These are phyloP conservation scores for Dendrocincla fuliginosa DNA, from an alignment of 2,797 vertebrate genomes.

Conservation along the genomic window DNA sequence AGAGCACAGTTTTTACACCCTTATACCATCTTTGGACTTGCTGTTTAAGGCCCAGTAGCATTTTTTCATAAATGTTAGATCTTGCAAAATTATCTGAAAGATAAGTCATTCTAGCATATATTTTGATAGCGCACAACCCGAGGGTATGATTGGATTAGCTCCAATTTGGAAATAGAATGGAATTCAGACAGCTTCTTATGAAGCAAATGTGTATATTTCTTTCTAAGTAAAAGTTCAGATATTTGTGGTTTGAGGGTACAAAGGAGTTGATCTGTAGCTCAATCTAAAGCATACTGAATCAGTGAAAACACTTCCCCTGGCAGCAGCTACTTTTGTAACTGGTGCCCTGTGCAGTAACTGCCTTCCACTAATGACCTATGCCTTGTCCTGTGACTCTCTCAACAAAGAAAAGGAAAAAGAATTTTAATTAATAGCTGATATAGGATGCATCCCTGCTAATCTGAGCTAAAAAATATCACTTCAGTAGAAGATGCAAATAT, in stretches of 20 bases:
- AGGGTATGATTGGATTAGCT: neutral
- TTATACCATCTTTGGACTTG: neutral
- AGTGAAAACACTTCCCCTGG: neutral
- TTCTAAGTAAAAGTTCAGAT: neutral
- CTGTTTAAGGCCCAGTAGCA: neutral
- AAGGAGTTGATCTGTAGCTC: neutral
- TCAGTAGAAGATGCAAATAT: neutral
- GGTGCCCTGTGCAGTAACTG: neutral
- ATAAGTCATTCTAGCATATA: neutral
- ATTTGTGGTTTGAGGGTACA: neutral
- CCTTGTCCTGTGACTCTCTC: neutral
- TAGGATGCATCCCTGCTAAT: neutral
- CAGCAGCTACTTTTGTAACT: neutral
- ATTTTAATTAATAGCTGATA: neutral
- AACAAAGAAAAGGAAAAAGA: neutral
- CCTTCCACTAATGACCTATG: neutral
- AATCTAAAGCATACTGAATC: neutral
- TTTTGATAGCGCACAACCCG: neutral
- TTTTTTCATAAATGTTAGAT: neutral
- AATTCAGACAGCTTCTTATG: neutral
- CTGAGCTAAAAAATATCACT: neutral
- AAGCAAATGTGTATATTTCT: neutral
- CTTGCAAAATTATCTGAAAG: neutral
- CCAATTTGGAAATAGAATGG: neutral
- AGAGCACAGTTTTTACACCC: neutral